Evolutionary conservation across 2,888 invertebrate genomes (phyloP).

Genomic region (Ctena decussata): DNA sequence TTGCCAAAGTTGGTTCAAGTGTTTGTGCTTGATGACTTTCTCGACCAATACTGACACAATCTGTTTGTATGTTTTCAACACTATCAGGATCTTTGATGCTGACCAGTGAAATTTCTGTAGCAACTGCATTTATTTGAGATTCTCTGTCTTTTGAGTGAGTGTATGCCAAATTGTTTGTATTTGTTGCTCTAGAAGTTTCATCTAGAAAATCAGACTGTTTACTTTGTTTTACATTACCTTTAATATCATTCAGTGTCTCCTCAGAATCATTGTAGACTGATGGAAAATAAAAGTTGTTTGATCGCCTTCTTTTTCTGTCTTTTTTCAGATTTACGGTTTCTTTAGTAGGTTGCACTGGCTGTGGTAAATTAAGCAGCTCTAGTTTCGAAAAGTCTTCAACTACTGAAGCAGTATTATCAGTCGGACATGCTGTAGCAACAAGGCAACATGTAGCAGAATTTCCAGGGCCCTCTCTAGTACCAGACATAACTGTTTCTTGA

Average conservation of each 20-base stretch:
- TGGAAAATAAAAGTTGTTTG: constrained; percentile 8
- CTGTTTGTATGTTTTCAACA: too few species aligned
- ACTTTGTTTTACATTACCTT: neutral
- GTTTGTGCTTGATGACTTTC: too few species aligned
- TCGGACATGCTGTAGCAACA: neutral
- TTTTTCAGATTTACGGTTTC: neutral
- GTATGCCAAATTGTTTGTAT: too few species aligned
- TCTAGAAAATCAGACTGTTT: neutral
- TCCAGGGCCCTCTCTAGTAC: neutral
- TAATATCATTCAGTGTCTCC: neutral
- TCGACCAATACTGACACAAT: too few species aligned
- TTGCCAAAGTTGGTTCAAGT: too few species aligned
- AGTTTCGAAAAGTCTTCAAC: neutral
- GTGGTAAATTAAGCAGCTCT: neutral
- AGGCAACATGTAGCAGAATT: too few species aligned
- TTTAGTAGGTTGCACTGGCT: neutral
- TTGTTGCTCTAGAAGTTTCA: too few species aligned
- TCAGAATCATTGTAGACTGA: neutral
- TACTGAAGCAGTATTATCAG: neutral
- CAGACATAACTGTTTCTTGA: neutral
- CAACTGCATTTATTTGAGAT: neutral
- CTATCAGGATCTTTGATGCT: neutral
- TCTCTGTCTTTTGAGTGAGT: too few species aligned
- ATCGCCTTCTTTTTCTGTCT: neutral
- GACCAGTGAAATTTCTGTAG: constrained; percentile 18